Conservation (phyloP, 2,888 invertebrate genomes). For the Thymelicus lineola region DNA sequence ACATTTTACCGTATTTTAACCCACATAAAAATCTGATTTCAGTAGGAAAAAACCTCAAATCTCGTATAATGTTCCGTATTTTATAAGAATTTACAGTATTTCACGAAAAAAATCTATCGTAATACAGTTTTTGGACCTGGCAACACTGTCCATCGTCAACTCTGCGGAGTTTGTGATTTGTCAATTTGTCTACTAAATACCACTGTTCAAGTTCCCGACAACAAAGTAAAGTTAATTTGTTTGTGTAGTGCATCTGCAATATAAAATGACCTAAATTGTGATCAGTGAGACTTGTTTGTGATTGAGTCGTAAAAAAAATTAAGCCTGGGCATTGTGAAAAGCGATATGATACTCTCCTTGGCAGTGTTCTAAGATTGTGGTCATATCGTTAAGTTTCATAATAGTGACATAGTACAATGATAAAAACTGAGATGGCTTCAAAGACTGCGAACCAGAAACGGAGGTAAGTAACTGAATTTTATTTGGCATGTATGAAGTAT, state of each 20-base stretch:
- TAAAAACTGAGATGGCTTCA: constrained; percentile 76
- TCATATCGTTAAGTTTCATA: constrained; percentile 79
- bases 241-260: constrained; percentile 74
- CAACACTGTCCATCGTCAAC: constrained; percentile 15
- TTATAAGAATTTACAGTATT: too few relatives aligned
- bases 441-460: constrained; percentile 88
- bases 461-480: constrained; percentile 79
- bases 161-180: constrained; percentile 26
- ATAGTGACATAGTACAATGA: constrained; percentile 60
- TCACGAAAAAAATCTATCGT: too few relatives aligned
- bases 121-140: not conserved
- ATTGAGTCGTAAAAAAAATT: constrained; percentile 58
- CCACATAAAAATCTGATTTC: too few relatives aligned
- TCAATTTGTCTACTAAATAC: constrained; percentile 40
- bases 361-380: constrained; percentile 85
- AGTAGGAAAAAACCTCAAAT: too few relatives aligned
- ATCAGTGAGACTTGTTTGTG: constrained; percentile 66
- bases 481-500: constrained; percentile 1
- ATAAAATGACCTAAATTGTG: constrained; percentile 81
- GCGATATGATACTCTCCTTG: constrained; percentile 84
- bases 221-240: constrained; percentile 67
- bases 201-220: constrained; percentile 77
- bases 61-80: too few relatives aligned
- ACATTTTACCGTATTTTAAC: too few relatives aligned
- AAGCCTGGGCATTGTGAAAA: constrained; percentile 61